These are phyloP conservation scores for Passerina amoena DNA, from an alignment of 2,113 vertebrate species.

Conservation along the genomic window DNA sequence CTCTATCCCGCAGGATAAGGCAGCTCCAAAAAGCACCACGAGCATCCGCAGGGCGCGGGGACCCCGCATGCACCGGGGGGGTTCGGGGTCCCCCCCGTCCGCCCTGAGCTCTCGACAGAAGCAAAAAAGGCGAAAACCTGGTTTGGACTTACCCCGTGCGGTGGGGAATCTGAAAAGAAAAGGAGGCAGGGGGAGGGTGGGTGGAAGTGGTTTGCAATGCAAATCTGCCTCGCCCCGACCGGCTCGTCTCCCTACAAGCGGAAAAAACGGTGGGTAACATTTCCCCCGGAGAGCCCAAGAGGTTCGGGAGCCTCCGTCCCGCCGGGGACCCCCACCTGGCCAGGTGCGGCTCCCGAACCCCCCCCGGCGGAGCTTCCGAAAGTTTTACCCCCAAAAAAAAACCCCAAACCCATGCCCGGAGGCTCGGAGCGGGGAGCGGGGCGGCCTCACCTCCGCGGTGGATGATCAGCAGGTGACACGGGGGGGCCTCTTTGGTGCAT, in stretches of 20 bases:
- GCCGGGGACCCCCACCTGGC: background rate
- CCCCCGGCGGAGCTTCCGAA: background rate
- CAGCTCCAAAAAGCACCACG: background rate
- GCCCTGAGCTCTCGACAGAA: constrained; percentile 40
- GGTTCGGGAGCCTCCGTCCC: constrained; percentile 46
- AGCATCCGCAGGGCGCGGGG: background rate
- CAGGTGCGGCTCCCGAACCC: constrained; percentile 44
- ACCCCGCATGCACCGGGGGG: constrained; percentile 39
- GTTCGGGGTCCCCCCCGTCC: background rate
- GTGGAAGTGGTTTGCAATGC: constrained; percentile 73
- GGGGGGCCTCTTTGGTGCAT: constrained; percentile 99
- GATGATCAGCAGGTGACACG: constrained; percentile 97
- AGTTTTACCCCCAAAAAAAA: background rate
- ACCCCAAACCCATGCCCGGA: background rate
- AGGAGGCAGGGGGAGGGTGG: constrained; percentile 70
- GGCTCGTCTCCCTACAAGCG: constrained; percentile 68
- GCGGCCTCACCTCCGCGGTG: constrained; percentile 88
- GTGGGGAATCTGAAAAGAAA: constrained; percentile 73
- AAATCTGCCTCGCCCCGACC: constrained; percentile 69
- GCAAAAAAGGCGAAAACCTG: constrained; percentile 61
- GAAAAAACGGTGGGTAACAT: constrained; percentile 67
- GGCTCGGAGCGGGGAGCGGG: background rate
- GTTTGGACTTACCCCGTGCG: constrained; percentile 63
- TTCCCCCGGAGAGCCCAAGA: constrained; percentile 30
- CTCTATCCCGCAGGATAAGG: background rate